These are phyloP conservation scores for Pagrus major DNA, from an alignment of 2,113 vertebrate genomes.

Conservation along the genomic window DNA sequence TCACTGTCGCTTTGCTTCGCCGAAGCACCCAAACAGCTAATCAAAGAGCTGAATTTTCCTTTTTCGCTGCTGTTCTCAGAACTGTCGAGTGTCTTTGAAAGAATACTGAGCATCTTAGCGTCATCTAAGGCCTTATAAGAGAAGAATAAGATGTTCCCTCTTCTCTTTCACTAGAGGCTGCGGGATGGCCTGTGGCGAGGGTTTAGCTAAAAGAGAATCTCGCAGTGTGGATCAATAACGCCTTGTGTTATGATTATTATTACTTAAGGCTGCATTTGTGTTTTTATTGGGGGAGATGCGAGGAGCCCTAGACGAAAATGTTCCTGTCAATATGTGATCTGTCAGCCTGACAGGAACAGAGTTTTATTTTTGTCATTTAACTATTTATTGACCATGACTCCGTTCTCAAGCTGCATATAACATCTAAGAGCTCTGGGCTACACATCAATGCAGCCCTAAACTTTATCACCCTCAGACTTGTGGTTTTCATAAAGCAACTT, in stretches of 20 bases:
- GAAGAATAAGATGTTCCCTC: conserved; percentile 15
- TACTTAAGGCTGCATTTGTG: conserved; percentile 41
- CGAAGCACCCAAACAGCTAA: conserved; percentile 36
- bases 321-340: conserved; percentile 46
- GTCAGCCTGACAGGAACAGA: neutral
- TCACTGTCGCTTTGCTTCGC: conserved; percentile 35
- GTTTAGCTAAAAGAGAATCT: conserved; percentile 49
- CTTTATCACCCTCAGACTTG: neutral
- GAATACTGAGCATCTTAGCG: conserved; percentile 18
- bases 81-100: conserved; percentile 31
- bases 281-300: conserved; percentile 5
- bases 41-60: conserved; percentile 33
- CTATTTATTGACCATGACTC: conserved; percentile 27
- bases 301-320: conserved; percentile 3
- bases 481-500: neutral
- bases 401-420: conserved; percentile 14
- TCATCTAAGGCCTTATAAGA: conserved; percentile 28
- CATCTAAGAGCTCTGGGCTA: neutral
- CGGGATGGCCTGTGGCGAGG: conserved; percentile 31
- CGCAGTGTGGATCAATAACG: conserved; percentile 49
- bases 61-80: conserved; percentile 28
- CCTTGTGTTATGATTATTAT: conserved; percentile 58
- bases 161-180: conserved; percentile 10
- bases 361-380: conserved; percentile 29
- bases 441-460: neutral